A percentile compares a stretch with the other conserved stretches of the same genome.
Evolutionary conservation across 2,888 invertebrate species (phyloP).

Genomic region (Allygus modestus): DNA sequence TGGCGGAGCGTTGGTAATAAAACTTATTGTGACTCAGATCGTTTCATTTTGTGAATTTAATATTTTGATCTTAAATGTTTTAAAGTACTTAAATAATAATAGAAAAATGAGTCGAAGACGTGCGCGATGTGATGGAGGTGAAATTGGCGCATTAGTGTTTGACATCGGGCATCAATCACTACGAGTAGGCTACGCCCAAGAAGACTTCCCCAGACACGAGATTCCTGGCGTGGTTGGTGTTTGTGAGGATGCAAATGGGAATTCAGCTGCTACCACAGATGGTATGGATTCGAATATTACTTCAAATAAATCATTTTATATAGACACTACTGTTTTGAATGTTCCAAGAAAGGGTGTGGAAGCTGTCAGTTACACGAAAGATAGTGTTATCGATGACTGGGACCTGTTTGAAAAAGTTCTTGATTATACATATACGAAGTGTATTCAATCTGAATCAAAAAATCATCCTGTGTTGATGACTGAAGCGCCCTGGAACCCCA

Average conservation of each 20-base stretch:
- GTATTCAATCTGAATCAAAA: slow-evolving; percentile 95
- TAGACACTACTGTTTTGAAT: slow-evolving; percentile 95
- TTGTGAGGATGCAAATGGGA: slow-evolving; percentile 78
- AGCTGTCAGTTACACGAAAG: slow-evolving; percentile 95
- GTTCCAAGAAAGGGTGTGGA: slow-evolving; percentile 95
- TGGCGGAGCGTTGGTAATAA: too few species aligned
- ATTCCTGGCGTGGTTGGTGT: slow-evolving; percentile 96
- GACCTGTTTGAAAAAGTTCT: slow-evolving; percentile 97
- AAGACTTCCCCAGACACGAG: slow-evolving; percentile 99
- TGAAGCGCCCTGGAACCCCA: slow-evolving; percentile 97
- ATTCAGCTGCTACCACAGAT: slow-evolving; percentile 80
- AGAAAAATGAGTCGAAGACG: slow-evolving; percentile 75
- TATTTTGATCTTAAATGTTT: too few species aligned
- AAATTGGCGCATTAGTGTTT: slow-evolving; percentile 98
- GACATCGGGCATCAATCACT: slow-evolving; percentile 96
- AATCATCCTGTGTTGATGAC: slow-evolving; percentile 98
- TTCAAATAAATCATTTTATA: slow-evolving; percentile 84
- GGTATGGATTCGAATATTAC: slow-evolving; percentile 82
- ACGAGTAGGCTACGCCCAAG: slow-evolving; percentile 96
- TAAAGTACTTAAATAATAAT: not conserved
- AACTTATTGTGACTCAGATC: too few species aligned
- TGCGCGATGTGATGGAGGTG: slow-evolving; percentile 96
- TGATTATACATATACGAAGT: slow-evolving; percentile 95
- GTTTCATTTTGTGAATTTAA: too few species aligned
- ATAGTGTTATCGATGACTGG: slow-evolving; percentile 99